These are phyloP conservation scores for Corticium candelabrum DNA, from an alignment of 37 sponge, comb jelly and placozoan genomes.

Conservation along the genomic window DNA sequence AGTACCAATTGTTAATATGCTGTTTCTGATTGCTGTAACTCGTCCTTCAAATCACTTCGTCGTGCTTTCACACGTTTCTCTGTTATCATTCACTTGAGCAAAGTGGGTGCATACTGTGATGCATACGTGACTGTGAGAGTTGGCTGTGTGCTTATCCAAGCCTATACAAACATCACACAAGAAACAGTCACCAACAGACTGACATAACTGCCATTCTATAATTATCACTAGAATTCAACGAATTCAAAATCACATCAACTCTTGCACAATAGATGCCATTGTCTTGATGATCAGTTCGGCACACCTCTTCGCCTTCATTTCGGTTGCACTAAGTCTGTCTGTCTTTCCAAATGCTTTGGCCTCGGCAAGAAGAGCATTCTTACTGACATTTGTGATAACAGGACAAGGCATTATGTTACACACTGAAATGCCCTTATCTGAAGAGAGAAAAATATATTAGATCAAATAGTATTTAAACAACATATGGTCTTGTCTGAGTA, in stretches of 20 bases:
- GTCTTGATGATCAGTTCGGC: slow-evolving; percentile 31
- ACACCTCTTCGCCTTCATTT: slow-evolving; percentile 18
- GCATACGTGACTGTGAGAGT: neutral
- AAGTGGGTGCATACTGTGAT: no score
- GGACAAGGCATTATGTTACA: slow-evolving; percentile 34
- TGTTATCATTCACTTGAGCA: no score
- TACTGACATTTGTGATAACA: slow-evolving; percentile 18
- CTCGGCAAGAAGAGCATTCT: slow-evolving; percentile 28
- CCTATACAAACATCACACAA: no score
- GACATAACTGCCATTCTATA: no score
- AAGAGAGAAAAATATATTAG: neutral
- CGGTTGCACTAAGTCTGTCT: neutral
- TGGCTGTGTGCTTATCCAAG: no score
- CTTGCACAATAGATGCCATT: slow-evolving; percentile 18
- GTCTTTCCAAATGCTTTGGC: neutral
- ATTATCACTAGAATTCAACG: no score
- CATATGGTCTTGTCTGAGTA: slow-evolving; percentile 1
- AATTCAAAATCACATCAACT: slow-evolving; percentile 1
- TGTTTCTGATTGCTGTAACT: no score
- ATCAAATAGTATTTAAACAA: neutral
- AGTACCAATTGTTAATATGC: no score
- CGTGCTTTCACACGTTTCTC: no score
- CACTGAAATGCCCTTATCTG: slow-evolving; percentile 6
- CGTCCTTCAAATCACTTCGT: no score
- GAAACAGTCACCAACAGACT: no score